Evolutionary conservation across 2,113 vertebrate species (phyloP), one percentile per base, ranked within the genome.

Genomic region (Protobothrops flavoviridis): DNA sequence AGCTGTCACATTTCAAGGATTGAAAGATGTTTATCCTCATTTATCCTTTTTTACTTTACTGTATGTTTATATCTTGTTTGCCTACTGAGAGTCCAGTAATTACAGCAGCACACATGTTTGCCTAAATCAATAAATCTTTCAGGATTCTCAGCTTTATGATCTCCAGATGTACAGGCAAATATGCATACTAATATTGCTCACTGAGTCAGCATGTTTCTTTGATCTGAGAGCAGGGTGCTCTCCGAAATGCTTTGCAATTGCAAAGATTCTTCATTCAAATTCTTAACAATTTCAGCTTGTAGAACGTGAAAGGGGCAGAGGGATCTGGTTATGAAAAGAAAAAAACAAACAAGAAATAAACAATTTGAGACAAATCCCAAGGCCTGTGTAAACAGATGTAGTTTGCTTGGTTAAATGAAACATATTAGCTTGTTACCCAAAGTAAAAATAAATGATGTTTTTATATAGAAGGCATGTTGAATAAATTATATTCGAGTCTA

Each of bases 241-340:
- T 86, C 11, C 6, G 11, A 21, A 86, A 48, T 85, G 53, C 23
- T 26, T 91, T 85, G n/a, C 24, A 57, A 86, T 48, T 69, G 20
- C 39, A 48, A 43, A 91, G 55, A 86, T 91, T 86, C 43, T 89
- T 56, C n/a, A 90, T 90, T 90, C 88, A 90, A 23, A 59, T 90
- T 90, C 45, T 59, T 90, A 15, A 17, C 55, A 85, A 39, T 85
- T 45, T 87, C 55, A 3, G 56, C 29, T 92, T 92, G 85, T 53
- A 39, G 45, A 56, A 39, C 29, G 53, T 91, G 81, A 86, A 85
- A 55, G 69, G n/a, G 86, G 17, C 20, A 8, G 15, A 5, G 26
- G 57, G 20, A 92, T 87, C 55, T 29, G 5, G 56, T 92, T 87
- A 52, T 61, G 85, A 61, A 92, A 88, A 17, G 15, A n/a, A 61